Evolutionary conservation across 2,113 vertebrate species (phyloP).

Genomic region (Peromyscus leucopus): DNA sequence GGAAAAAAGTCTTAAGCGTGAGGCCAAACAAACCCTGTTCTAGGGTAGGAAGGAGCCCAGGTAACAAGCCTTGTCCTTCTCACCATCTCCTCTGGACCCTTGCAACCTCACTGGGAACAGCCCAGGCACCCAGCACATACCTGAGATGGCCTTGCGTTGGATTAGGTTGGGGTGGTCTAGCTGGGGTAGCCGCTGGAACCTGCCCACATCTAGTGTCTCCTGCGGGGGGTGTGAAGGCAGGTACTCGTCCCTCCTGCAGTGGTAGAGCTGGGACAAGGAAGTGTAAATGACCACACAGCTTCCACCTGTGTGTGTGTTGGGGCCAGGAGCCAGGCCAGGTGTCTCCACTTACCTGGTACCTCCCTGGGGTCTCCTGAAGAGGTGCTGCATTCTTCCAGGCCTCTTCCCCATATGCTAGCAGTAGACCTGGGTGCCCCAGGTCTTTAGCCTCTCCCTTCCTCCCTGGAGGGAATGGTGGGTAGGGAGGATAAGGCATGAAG

Average conservation of each 20-base stretch:
- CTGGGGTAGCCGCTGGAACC: constrained; percentile 75
- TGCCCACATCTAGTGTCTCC: constrained; percentile 60
- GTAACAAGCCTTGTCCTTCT: no score
- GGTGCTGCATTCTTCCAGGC: constrained; percentile 45
- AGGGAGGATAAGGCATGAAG: constrained; percentile 62
- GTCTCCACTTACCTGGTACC: constrained; percentile 53
- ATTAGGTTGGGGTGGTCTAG: constrained; percentile 81
- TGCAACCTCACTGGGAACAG: no score
- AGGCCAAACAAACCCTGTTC: no score
- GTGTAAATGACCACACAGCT: rapidly evolving
- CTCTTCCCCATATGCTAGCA: constrained; percentile 64
- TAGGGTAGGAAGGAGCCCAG: no score
- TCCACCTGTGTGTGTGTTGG: background rate
- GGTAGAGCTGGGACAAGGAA: constrained; percentile 20
- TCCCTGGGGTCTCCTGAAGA: background rate
- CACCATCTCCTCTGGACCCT: background rate
- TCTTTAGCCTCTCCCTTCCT: constrained; percentile 26
- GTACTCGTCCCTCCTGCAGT: constrained; percentile 43
- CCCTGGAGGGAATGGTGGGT: constrained; percentile 42
- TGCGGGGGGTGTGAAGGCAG: background rate
- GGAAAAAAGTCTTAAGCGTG: background rate
- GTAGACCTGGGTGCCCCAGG: constrained; percentile 69
- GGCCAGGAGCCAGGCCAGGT: background rate
- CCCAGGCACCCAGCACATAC: constrained; percentile 15
- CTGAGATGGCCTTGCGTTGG: constrained; percentile 84